Conservation (phyloP, 2,888 invertebrate genomes). For the Tortrix viridana region DNA sequence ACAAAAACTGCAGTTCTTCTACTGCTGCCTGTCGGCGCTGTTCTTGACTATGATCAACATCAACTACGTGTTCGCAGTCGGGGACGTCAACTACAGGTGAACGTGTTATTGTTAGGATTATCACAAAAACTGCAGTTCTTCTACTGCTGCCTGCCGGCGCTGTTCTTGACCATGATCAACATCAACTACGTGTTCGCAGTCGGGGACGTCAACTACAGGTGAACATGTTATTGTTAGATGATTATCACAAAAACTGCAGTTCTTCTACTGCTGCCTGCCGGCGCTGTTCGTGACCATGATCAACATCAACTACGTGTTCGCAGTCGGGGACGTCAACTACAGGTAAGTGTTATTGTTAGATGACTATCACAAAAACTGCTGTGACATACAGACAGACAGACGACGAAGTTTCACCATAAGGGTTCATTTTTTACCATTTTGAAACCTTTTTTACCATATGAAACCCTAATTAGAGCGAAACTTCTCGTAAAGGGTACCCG, state of each 20-base stretch:
- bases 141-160: slow-evolving; percentile 56
- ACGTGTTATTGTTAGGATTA: slow-evolving; percentile 72
- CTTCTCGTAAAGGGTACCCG: too few species aligned
- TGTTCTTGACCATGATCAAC: slow-evolving; percentile 63
- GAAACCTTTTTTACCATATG: too few species aligned
- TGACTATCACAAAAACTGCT: slow-evolving; percentile 71
- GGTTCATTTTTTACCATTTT: too few species aligned
- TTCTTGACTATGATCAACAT: slow-evolving; percentile 65
- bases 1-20: slow-evolving; percentile 63
- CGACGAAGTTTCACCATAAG: too few species aligned
- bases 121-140: slow-evolving; percentile 69
- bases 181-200: slow-evolving; percentile 72
- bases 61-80: slow-evolving; percentile 70
- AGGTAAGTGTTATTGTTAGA: slow-evolving; percentile 75
- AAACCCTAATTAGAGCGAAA: too few species aligned
- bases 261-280: slow-evolving; percentile 56
- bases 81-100: slow-evolving; percentile 66
- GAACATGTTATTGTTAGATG: too few species aligned
- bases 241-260: slow-evolving; percentile 70
- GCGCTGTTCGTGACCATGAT: slow-evolving; percentile 61
- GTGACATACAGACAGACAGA: too few species aligned
- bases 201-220: slow-evolving; percentile 67
- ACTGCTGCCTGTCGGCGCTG: slow-evolving; percentile 58
- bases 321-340: slow-evolving; percentile 64
- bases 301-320: slow-evolving; percentile 70